Evolutionary conservation across 2,888 invertebrate genomes (phyloP).

Genomic region (Neoitamus cyanurus): DNA sequence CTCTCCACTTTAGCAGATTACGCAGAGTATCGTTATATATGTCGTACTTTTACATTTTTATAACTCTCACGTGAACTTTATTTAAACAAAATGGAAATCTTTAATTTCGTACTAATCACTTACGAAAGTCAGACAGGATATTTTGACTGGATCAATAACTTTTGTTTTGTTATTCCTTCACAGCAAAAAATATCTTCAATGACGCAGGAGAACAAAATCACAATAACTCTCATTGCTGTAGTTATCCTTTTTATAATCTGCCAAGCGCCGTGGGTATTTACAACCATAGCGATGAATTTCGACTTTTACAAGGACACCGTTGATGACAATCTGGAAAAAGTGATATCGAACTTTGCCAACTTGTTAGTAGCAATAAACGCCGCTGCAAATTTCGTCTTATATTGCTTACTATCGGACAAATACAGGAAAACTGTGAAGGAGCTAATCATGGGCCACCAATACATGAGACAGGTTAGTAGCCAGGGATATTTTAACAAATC

Average conservation of each 20-base stretch:
- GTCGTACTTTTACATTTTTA: too few relatives aligned
- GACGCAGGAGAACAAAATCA: slow-evolving; percentile 77
- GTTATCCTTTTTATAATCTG: slow-evolving; percentile 80
- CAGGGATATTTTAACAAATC: neutral
- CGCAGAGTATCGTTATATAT: too few relatives aligned
- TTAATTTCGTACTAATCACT: too few relatives aligned
- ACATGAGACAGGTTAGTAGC: slow-evolving; percentile 48
- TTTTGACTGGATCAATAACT: too few relatives aligned
- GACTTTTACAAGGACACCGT: neutral
- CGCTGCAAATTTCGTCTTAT: slow-evolving; percentile 81
- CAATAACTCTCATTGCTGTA: slow-evolving; percentile 79
- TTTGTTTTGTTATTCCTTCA: slow-evolving; percentile 13
- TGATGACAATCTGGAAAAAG: slow-evolving; percentile 53
- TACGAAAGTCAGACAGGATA: too few relatives aligned
- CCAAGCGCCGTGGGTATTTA: slow-evolving; percentile 74
- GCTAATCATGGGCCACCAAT: slow-evolving; percentile 60
- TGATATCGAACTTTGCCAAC: slow-evolving; percentile 77
- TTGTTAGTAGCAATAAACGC: slow-evolving; percentile 78
- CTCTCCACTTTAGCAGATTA: too few relatives aligned
- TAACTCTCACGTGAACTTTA: too few relatives aligned
- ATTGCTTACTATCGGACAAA: slow-evolving; percentile 80
- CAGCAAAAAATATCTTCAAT: slow-evolving; percentile 67
- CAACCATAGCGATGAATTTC: neutral
- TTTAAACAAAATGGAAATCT: too few relatives aligned
- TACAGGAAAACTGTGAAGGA: slow-evolving; percentile 72